Base-by-base conservation (phyloP, 2,113 vertebrate genomes). In the Limnothrissa miodon region DNA sequence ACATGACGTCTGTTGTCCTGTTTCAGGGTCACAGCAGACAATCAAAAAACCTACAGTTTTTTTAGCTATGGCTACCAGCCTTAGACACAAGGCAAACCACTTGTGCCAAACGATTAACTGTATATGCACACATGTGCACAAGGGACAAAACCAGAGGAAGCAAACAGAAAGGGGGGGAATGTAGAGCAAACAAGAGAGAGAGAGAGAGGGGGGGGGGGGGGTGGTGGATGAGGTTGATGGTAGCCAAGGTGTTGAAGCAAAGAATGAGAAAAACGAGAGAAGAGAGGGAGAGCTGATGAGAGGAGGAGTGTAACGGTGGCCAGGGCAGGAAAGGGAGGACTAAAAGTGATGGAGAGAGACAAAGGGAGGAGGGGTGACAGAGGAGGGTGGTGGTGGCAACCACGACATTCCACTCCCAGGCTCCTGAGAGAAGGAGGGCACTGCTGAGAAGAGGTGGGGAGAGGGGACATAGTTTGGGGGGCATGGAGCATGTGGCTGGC, bases 341-440 rank as follows among this genome's bases (percentile, higher is more conserved):
- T 89, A 86, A 87, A 82, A 66, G 7, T n/a, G 6, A 82, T 39
- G 74, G 80, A 62, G 48, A 82, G 88, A 88, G 83, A 84, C 85
- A 83, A 78, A 66, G 59, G 78, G 46, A 85, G 82, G 82, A 70
- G 53, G 39, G 29, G 45, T 25, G 13, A 5, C 29, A 78, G 79
- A 85, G 48, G 48, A 21, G 11, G 5, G 23, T 5, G 5, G 56
- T 66, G 56, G 56, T n/a, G 56, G n/a, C 25, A n/a, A 25, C 59
- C 59, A 33, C 7, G 59, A 15, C 25, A 66, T 66, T 66, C 59
- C 59, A 66, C 25, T 66, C 59, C 25, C 59, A 66, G 25, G 59
- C 59, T 33, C 29, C 59, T 66, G 59, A 9, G 59, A 21, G 0
- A 4, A 23, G 23, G 1, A 21, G 23, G n/a, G 2, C n/a, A 25